Evolutionary conservation across 2,113 vertebrate genomes (phyloP).

Genomic region (Andinoacara biseriatus): DNA sequence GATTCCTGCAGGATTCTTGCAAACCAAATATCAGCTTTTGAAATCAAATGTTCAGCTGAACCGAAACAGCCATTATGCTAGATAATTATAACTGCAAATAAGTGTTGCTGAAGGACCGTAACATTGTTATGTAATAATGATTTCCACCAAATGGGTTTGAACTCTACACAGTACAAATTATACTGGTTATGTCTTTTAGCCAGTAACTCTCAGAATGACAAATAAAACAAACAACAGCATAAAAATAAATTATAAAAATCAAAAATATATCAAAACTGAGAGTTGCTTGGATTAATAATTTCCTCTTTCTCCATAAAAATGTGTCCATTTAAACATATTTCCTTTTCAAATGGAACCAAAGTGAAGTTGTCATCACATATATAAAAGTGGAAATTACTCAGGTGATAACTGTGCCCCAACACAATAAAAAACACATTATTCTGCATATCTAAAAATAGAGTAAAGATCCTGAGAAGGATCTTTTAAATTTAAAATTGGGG

Average conservation of each 20-base stretch:
- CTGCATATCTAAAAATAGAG: too few species aligned
- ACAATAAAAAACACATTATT: too few species aligned
- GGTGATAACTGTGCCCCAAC: too few species aligned
- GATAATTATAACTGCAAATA: background rate
- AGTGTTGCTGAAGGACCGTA: background rate
- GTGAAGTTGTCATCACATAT: too few species aligned
- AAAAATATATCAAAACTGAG: background rate
- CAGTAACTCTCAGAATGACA: background rate
- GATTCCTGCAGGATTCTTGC: background rate
- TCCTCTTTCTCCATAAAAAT: background rate
- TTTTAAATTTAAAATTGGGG: too few species aligned
- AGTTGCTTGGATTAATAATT: background rate
- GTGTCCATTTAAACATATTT: background rate
- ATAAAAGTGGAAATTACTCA: too few species aligned
- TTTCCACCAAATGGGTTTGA: background rate
- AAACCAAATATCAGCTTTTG: background rate
- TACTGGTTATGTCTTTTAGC: background rate
- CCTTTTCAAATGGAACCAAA: too few species aligned
- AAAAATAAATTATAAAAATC: background rate
- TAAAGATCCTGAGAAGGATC: background rate
- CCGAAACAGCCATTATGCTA: background rate
- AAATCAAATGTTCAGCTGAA: slow-evolving; percentile 6
- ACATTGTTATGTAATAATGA: background rate
- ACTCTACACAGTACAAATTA: background rate
- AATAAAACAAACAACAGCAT: background rate